A percentile compares a stretch with the other conserved stretches of the same genome.
phyloP scores from a whole-genome alignment of 2,113 vertebrate species.

The Ptychochromis oligacanthus region DNA sequence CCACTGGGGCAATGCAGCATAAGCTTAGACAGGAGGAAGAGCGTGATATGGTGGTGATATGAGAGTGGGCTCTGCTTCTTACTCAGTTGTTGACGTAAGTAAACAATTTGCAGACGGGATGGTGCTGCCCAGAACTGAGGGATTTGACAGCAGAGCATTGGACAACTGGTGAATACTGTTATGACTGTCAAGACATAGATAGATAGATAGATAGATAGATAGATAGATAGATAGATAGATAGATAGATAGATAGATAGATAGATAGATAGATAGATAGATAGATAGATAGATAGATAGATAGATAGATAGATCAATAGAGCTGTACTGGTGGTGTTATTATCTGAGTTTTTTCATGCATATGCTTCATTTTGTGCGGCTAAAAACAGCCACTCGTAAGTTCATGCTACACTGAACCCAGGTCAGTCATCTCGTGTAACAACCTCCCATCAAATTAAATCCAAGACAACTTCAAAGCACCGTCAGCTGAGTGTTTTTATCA shows the following conservation, averaged over 20 bases:
- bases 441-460: conserved; percentile 29
- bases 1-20: background rate
- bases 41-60: conserved; percentile 24
- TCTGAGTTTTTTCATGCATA: conserved; percentile 8
- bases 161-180: conserved; percentile 22
- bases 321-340: background rate
- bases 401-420: conserved; percentile 51
- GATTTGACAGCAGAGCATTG: conserved; percentile 50
- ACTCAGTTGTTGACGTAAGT: conserved; percentile 62
- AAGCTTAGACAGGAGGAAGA: conserved; percentile 34
- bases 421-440: conserved; percentile 52
- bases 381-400: conserved; percentile 46
- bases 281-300: conserved; percentile 15
- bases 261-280: conserved; percentile 2
- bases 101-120: conserved; percentile 63
- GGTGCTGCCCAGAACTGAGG: conserved; percentile 50
- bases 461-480: conserved; percentile 27
- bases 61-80: conserved; percentile 69
- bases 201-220: background rate
- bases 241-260: background rate
- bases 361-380: conserved; percentile 26
- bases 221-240: background rate
- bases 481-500: conserved; percentile 19
- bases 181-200: conserved; percentile 17
- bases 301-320: background rate